These are phyloP conservation scores for Nemapogon koenigi DNA, from an alignment of 2,888 invertebrate genomes.

Conservation along the genomic window DNA sequence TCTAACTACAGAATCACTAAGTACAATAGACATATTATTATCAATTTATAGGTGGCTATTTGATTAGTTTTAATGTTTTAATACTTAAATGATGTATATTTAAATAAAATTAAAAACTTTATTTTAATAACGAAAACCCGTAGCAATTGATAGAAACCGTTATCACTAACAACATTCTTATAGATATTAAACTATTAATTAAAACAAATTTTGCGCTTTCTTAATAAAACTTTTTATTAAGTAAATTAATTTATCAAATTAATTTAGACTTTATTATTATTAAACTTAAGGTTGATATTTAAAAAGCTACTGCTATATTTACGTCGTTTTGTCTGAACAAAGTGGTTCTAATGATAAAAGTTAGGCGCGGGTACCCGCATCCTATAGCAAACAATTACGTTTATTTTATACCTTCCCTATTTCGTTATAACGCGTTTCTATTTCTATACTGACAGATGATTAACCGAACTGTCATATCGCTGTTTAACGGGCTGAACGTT, in stretches of 20 bases:
- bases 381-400: slow-evolving; percentile 31
- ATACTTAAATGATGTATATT: no score
- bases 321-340: slow-evolving; percentile 19
- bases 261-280: not conserved
- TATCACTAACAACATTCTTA: slow-evolving; percentile 39
- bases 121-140: no score
- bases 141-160: slow-evolving; percentile 28
- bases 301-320: slow-evolving; percentile 18
- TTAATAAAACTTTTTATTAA: not conserved
- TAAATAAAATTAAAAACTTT: no score
- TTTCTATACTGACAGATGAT: slow-evolving; percentile 33
- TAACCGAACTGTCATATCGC: slow-evolving; percentile 21
- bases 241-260: not conserved
- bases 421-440: slow-evolving; percentile 50
- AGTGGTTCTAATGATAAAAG: slow-evolving; percentile 7
- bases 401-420: slow-evolving; percentile 51
- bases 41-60: no score
- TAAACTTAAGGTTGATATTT: slow-evolving; percentile 25
- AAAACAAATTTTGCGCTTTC: slow-evolving; percentile 20
- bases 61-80: no score
- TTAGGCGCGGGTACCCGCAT: slow-evolving; percentile 53
- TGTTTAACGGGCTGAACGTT: not conserved
- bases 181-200: slow-evolving; percentile 33
- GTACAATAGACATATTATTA: no score
- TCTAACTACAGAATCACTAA: no score